Evolutionary conservation across 1,140 invertebrate genomes (phyloP), one percentile per base, ranked within the genome.

Genomic region (Fopius arisanus): DNA sequence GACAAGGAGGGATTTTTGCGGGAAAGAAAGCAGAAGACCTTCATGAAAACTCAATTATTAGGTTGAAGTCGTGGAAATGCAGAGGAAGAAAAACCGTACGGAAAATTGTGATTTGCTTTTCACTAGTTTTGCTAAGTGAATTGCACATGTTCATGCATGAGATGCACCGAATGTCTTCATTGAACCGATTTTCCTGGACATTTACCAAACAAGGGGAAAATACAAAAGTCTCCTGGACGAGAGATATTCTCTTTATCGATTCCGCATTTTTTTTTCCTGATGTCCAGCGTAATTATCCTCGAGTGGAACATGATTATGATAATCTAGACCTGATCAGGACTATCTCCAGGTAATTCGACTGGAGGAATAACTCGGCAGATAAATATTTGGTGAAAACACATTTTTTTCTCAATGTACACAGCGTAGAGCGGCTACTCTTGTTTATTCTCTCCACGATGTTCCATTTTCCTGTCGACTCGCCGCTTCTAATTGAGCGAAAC

Each of bases 1-100:
- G 21, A 19, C n/a, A 65, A 31, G n/a, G 19, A n/a, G 9, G 19
- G 14, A 10, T 21, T n/a, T n/a, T n/a, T 26, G 23, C 19, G 28
- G 2, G 14, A n/a, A 31, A n/a, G 28, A 16, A 26, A 29, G 62
- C 19, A 12, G 40, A 54, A 6, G 29, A 62, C 51, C 41, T 75
- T 70, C 68, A 75, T 75, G 73, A 75, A 75, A 75, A 75, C 73
- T 70, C 73, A 68, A 75, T 75, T 75, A 75, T 70, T 70, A 48
- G 33, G 51, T 19, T 6, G 62, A 33, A 33, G 19, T 6, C 23
- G 4, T 40, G n/a, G 26, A 21, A 65, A 65, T 29, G 19, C 7
- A 40, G n/a, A 33, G 33, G 9, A 59, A 59, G 23, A 23, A 59
- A 59, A 59, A n/a, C 16, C 19, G n/a, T 0, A 21, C 16, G 33